Conservation (phyloP, 2,797 vertebrate species). For the Rhynchotus rufescens region DNA sequence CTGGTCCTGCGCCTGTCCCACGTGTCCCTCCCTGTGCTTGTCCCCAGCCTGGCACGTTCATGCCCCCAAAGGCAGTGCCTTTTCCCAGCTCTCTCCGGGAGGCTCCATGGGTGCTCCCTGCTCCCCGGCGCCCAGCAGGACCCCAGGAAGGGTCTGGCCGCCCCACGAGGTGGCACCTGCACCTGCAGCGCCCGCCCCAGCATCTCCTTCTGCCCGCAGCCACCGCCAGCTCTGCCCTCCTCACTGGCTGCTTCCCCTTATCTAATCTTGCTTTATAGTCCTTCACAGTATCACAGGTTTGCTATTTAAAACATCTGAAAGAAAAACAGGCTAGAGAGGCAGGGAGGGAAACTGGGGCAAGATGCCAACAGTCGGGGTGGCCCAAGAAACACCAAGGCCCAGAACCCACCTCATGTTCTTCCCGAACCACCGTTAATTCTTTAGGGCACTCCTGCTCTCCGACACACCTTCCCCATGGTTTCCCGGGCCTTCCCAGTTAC, state of each 20-base stretch:
- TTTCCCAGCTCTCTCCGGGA: not conserved
- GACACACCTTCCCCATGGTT: not conserved
- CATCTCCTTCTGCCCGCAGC: not conserved
- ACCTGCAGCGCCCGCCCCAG: accelerated
- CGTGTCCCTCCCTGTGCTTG: not conserved
- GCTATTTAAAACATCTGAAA: conserved; percentile 50
- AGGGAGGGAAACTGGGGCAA: not conserved
- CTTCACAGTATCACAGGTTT: not conserved
- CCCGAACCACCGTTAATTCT: not conserved
- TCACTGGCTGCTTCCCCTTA: not conserved
- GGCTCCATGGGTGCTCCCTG: accelerated
- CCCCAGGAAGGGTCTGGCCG: accelerated
- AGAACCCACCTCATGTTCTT: not conserved
- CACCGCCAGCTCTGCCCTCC: not conserved
- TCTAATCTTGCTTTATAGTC: conserved; percentile 32
- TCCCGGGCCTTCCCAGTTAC: conserved; percentile 10
- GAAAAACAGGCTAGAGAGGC: conserved; percentile 19
- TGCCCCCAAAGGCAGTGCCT: not conserved
- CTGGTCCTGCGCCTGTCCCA: not conserved
- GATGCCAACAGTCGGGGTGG: not conserved
- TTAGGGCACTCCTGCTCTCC: not conserved
- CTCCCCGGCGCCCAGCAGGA: not conserved
- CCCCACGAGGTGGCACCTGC: not conserved
- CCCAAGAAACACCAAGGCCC: not conserved
- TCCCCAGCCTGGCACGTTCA: too few species aligned